phyloP scores from a whole-genome alignment of 2,113 vertebrate genomes.

The Baryphthengus martii region DNA sequence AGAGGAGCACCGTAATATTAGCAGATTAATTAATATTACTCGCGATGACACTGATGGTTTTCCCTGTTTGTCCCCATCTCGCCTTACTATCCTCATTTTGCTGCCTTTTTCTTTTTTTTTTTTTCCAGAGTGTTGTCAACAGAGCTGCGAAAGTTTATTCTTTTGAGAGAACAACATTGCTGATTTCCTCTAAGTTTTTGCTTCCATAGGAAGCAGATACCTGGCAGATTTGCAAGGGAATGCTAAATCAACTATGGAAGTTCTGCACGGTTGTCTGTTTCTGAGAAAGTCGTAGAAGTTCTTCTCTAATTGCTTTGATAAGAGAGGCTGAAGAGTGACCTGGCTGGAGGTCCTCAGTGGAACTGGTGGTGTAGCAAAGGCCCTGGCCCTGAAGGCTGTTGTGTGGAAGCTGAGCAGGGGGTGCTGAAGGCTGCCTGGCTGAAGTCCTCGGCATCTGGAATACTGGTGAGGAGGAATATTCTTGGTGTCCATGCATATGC shows the following conservation, averaged over 20 bases:
- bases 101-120: not conserved
- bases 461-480: slow-evolving; percentile 82
- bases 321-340: slow-evolving; percentile 94
- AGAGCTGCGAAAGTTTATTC: not conserved
- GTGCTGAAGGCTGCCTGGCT: slow-evolving; percentile 81
- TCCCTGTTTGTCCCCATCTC: not conserved
- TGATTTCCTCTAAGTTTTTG: slow-evolving; percentile 63
- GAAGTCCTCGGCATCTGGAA: slow-evolving; percentile 87
- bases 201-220: slow-evolving; percentile 83
- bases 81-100: slow-evolving; percentile 1
- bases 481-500: slow-evolving; percentile 82
- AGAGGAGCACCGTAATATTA: slow-evolving; percentile 34
- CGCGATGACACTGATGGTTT: not conserved
- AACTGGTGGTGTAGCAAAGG: slow-evolving; percentile 82
- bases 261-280: slow-evolving; percentile 88
- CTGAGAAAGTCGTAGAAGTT: slow-evolving; percentile 95
- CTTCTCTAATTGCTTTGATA: slow-evolving; percentile 98
- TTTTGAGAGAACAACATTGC: slow-evolving; percentile 34
- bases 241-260: slow-evolving; percentile 89
- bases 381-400: slow-evolving; percentile 74
- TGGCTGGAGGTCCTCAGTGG: slow-evolving; percentile 86
- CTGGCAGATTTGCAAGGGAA: slow-evolving; percentile 51
- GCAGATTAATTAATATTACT: not conserved
- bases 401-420: slow-evolving; percentile 77
- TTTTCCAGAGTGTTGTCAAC: slow-evolving; percentile 16